A percentile compares a stretch with the other conserved stretches of the same genome.
Evolutionary conservation across 2,113 vertebrate genomes (phyloP).

Genomic region (Pseudolaguvia tuberculata): DNA sequence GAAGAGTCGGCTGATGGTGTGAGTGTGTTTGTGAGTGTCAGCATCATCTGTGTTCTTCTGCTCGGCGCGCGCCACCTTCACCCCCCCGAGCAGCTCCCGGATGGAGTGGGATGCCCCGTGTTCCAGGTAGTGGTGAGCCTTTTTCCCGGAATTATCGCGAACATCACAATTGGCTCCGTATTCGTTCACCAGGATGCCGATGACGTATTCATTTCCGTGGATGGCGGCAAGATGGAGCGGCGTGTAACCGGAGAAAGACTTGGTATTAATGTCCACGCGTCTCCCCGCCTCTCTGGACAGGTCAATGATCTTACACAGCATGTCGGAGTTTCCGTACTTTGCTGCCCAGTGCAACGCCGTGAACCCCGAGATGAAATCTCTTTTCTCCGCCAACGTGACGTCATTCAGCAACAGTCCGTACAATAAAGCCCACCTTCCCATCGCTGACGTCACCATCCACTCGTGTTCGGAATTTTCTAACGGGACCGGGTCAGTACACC

Average conservation of each 20-base stretch:
- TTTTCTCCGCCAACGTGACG: conserved; percentile 73
- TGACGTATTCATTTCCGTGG: conserved; percentile 74
- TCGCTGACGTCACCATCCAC: conserved; percentile 78
- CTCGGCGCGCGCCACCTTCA: conserved; percentile 36
- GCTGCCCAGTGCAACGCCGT: conserved; percentile 92
- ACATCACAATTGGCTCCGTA: conserved; percentile 69
- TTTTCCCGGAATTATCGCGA: conserved; percentile 86
- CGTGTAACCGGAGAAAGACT: conserved; percentile 82
- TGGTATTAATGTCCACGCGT: conserved; percentile 72
- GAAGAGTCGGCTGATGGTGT: conserved; percentile 79
- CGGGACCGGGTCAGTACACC: conserved; percentile 57
- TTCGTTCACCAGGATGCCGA: conserved; percentile 71
- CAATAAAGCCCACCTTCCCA: conserved; percentile 80
- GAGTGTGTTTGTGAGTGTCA: conserved; percentile 75
- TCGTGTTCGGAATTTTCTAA: conserved; percentile 79
- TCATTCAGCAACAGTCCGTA: conserved; percentile 82
- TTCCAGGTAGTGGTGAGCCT: conserved; percentile 80
- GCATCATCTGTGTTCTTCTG: conserved; percentile 67
- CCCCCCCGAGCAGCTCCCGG: conserved; percentile 73
- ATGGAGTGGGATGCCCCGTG: conserved; percentile 58
- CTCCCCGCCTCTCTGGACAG: conserved; percentile 60
- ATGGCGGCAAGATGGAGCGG: conserved; percentile 85
- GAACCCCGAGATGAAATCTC: conserved; percentile 87
- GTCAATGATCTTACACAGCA: conserved; percentile 74
- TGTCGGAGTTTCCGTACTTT: conserved; percentile 79